phyloP scores from a whole-genome alignment of 1,140 invertebrate genomes.

The Elymnias hypermnestra region DNA sequence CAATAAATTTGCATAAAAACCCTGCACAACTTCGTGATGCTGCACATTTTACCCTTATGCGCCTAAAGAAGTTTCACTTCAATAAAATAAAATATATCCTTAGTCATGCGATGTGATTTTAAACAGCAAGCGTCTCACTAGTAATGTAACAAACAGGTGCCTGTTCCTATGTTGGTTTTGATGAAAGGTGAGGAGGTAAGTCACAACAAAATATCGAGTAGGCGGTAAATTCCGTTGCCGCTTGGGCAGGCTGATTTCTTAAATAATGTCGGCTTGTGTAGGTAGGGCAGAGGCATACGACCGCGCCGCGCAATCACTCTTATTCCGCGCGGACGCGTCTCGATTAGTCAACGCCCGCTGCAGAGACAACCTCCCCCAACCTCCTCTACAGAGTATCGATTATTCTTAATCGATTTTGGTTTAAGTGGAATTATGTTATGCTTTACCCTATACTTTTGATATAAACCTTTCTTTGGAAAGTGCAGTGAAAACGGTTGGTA shows the following conservation, averaged over 20 bases:
- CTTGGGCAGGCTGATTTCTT: slow-evolving; percentile 67
- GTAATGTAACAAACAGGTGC: too few relatives aligned
- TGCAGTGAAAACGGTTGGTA: too few relatives aligned
- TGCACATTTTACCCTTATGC: too few relatives aligned
- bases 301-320: slow-evolving; percentile 66
- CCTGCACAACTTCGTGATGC: too few relatives aligned
- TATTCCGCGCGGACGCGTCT: slow-evolving; percentile 69
- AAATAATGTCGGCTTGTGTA: slow-evolving; percentile 71
- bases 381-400: slow-evolving; percentile 59
- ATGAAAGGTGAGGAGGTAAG: not conserved
- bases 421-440: slow-evolving; percentile 27
- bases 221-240: slow-evolving; percentile 62
- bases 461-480: too few relatives aligned
- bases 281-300: slow-evolving; percentile 51
- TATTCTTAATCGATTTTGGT: slow-evolving; percentile 62
- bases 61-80: too few relatives aligned
- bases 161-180: too few relatives aligned
- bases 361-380: slow-evolving; percentile 62
- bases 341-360: slow-evolving; percentile 71
- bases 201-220: slow-evolving; percentile 20
- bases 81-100: too few relatives aligned
- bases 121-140: too few relatives aligned
- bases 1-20: too few relatives aligned
- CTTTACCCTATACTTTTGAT: too few relatives aligned
- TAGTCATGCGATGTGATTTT: too few relatives aligned